These are phyloP conservation scores for Ophioninae sp. DNA, from an alignment of 2,888 invertebrate species.

Conservation along the genomic window DNA sequence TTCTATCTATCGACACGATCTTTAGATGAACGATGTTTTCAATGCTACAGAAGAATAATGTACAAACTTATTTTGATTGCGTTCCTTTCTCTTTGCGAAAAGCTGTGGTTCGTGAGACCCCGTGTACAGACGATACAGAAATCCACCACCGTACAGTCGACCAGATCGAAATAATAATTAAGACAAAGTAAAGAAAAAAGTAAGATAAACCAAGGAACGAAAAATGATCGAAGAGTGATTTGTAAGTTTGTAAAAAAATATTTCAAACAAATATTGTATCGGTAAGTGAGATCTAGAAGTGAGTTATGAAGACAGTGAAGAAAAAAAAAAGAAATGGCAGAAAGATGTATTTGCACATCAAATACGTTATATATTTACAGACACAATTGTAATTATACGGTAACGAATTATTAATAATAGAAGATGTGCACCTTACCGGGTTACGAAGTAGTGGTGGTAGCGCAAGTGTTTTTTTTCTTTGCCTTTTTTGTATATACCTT, in stretches of 20 bases:
- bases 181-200: conserved; percentile 27
- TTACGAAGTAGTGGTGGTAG: conserved; percentile 70
- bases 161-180: conserved; percentile 47
- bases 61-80: conserved; percentile 15
- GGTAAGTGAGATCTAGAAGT: conserved; percentile 48
- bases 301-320: conserved; percentile 49
- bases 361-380: conserved; percentile 62
- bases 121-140: conserved; percentile 26
- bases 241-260: conserved; percentile 10
- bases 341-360: conserved; percentile 77
- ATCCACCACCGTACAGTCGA: conserved; percentile 61
- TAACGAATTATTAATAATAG: conserved; percentile 62
- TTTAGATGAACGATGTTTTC: neutral
- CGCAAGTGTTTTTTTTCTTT: conserved; percentile 51
- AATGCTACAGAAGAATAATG: neutral
- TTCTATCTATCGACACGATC: neutral
- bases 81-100: conserved; percentile 20
- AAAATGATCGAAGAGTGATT: conserved; percentile 35
- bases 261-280: conserved; percentile 30
- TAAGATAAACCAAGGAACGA: conserved; percentile 48
- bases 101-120: conserved; percentile 5
- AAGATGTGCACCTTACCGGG: conserved; percentile 76
- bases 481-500: conserved; percentile 71
- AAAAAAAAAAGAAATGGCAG: conserved; percentile 51
- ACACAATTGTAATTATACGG: conserved; percentile 66